Base-by-base conservation (phyloP, 1,140 invertebrate species). In the Holcopasites calliopsidis region DNA sequence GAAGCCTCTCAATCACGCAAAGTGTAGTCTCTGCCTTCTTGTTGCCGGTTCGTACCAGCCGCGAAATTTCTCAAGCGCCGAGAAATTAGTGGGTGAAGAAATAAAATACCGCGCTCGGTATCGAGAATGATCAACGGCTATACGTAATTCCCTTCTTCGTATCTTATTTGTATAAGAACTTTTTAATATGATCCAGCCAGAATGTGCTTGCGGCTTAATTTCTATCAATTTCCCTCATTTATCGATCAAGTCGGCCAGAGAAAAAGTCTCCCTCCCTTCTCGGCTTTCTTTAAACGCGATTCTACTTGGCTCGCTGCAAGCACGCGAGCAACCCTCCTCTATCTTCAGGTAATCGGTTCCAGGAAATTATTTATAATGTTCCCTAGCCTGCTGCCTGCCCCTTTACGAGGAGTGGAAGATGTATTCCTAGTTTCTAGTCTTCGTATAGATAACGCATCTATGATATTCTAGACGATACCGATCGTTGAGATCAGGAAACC, bases 321-420 rank as follows among this genome's bases (percentile, higher is more conserved):
- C 2, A 21, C 31, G 33, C 8, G n/a, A 47, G 31, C 16, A n/a
- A 10, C 16, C 55, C 33, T 50, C 47, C 49, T n/a, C n/a, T 64
- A 61, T 72, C 57, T 52, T 23, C 57, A 13, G 58, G 26, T 72
- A 72, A 72, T 72, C 60, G 49, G 60, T 65, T 73, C 49, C 49
- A 55, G 58, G 58, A 73, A 73, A 64, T 73, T 64, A 73, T 64
- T 64, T 72, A 62, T 64, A 73, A 73, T n/a, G 58, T 47, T 61
- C 23, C 8, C 26, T 3, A 33, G 57, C 26, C 49, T 18, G 33
- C 31, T 40, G n/a, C 7, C 35, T 31, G 49, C 26, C 38, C 69
- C 38, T 50, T 16, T 7, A 35, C 0, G 10, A 50, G 31, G n/a
- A 16, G 31, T n/a, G 11, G 23, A 42, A 7, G 23, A 61, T 23